Percentiles rank a stretch among this genome's conserved stretches.
phyloP scores from a whole-genome alignment of 2,888 invertebrate species.

The Beris morrisii region DNA sequence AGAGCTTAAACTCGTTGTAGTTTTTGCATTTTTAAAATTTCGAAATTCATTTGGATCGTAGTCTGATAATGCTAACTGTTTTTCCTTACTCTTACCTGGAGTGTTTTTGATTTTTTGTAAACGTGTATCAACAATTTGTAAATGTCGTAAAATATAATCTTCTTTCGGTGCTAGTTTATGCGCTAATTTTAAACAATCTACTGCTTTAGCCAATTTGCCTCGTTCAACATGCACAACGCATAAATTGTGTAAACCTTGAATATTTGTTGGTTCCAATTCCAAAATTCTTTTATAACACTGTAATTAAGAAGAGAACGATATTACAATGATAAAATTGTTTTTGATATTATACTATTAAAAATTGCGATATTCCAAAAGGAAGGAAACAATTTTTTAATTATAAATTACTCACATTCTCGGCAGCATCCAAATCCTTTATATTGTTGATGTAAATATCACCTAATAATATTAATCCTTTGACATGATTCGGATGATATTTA shows the following conservation, averaged over 20 bases:
- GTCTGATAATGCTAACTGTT: conserved; percentile 51
- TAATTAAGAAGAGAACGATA: conserved; percentile 43
- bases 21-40: conserved; percentile 1
- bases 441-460: conserved; percentile 97
- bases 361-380: too few relatives aligned
- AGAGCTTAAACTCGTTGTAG: neutral
- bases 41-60: conserved; percentile 53
- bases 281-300: conserved; percentile 90
- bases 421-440: conserved; percentile 90
- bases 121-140: conserved; percentile 81
- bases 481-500: conserved; percentile 88
- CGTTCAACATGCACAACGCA: conserved; percentile 95
- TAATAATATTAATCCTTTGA: conserved; percentile 88
- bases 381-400: too few relatives aligned
- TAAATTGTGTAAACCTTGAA: conserved; percentile 92
- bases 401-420: conserved; percentile 78
- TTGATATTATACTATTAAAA: too few relatives aligned
- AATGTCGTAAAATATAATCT: conserved; percentile 87
- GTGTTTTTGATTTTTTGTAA: conserved; percentile 56
- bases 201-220: conserved; percentile 81
- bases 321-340: too few relatives aligned
- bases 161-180: conserved; percentile 83
- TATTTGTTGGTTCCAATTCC: conserved; percentile 84
- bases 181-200: conserved; percentile 80
- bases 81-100: conserved; percentile 47